These are phyloP conservation scores for Mythimna loreyi DNA, from an alignment of 2,888 invertebrate genomes.

Conservation along the genomic window DNA sequence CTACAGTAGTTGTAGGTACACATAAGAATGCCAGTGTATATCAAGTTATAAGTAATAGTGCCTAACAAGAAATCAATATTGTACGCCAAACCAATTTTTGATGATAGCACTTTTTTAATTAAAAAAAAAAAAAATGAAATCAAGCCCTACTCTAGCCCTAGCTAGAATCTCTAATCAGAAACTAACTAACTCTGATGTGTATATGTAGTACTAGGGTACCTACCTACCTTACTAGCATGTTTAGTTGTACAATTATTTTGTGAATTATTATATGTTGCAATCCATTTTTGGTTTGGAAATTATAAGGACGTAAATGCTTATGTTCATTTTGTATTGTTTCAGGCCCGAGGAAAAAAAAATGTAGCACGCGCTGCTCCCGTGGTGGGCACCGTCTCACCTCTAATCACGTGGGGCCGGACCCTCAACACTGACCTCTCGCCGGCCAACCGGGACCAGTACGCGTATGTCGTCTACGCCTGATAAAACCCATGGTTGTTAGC, in stretches of 20 bases:
- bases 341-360: slow-evolving; percentile 83
- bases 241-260: neutral
- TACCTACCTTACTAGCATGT: neutral
- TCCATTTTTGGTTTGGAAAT: neutral
- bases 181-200: neutral
- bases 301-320: slow-evolving; percentile 9
- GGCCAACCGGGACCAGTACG: slow-evolving; percentile 76
- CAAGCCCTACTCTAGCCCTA: neutral
- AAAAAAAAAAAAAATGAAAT: neutral
- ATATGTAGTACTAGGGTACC: neutral
- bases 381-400: slow-evolving; percentile 88
- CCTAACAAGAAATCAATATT: neutral
- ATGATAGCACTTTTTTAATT: neutral
- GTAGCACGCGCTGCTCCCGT: slow-evolving; percentile 88
- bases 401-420: slow-evolving; percentile 87
- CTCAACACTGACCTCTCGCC: slow-evolving; percentile 86
- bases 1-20: too few relatives aligned
- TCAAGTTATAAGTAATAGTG: too few relatives aligned
- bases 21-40: too few relatives aligned
- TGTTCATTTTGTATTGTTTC: slow-evolving; percentile 63
- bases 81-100: neutral
- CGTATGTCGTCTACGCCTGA: slow-evolving; percentile 82
- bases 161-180: neutral
- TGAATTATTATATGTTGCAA: neutral
- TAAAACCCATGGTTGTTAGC: slow-evolving; percentile 53